A percentile compares a stretch with the other conserved stretches of the same genome.
These are phyloP conservation scores for Steromphala cineraria DNA, from an alignment of 2,888 invertebrate genomes.

Conservation along the genomic window DNA sequence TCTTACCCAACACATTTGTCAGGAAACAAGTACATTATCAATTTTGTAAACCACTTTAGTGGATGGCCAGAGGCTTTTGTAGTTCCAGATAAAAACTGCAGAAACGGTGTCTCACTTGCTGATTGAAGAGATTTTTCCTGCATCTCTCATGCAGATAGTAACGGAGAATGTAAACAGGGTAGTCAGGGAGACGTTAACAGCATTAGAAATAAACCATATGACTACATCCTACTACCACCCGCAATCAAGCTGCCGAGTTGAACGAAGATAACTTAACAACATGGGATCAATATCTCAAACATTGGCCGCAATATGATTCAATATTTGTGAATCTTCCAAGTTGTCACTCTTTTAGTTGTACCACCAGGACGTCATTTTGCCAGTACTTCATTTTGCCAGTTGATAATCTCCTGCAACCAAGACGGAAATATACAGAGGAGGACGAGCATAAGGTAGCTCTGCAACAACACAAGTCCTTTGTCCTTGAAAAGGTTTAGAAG, in stretches of 20 bases:
- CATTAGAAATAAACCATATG: constrained; percentile 6
- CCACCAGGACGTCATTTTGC: constrained; percentile 34
- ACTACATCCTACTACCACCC: constrained; percentile 20
- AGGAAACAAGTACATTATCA: constrained; percentile 25
- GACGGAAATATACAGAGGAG: constrained; percentile 35
- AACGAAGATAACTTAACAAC: background rate
- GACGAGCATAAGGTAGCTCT: constrained; percentile 33
- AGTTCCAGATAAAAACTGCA: constrained; percentile 30
- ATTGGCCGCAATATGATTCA: background rate
- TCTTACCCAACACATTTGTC: constrained; percentile 24
- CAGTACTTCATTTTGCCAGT: constrained; percentile 35
- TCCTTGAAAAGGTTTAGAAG: constrained; percentile 28
- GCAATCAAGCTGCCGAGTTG: constrained; percentile 7
- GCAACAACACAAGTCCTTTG: constrained; percentile 39
- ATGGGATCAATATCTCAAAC: constrained; percentile 9
- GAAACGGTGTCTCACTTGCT: constrained; percentile 34
- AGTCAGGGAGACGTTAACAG: constrained; percentile 18
- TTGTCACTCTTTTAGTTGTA: constrained; percentile 35
- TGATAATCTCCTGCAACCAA: constrained; percentile 35
- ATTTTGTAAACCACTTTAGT: constrained; percentile 20
- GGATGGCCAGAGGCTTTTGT: constrained; percentile 38
- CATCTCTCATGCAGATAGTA: constrained; percentile 22
- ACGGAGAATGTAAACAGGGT: constrained; percentile 30
- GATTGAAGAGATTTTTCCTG: constrained; percentile 38
- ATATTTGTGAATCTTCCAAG: background rate